These are phyloP conservation scores for Aporophyla nigra DNA, from an alignment of 2,888 invertebrate species.

Conservation along the genomic window DNA sequence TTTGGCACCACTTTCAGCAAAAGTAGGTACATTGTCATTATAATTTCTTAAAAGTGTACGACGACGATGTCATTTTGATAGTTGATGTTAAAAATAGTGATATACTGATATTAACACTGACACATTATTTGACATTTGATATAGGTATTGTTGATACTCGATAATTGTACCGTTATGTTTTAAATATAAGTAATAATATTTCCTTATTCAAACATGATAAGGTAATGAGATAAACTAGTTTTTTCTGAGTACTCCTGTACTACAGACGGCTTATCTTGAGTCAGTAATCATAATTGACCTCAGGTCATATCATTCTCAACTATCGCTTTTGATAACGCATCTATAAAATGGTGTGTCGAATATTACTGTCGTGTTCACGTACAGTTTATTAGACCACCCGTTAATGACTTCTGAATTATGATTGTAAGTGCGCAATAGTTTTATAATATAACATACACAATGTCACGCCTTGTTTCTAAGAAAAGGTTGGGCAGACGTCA, in stretches of 20 bases:
- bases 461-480: not conserved
- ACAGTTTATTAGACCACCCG: conserved; percentile 2
- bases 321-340: conserved; percentile 31
- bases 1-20: not conserved
- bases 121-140: conserved; percentile 26
- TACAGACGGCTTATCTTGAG: conserved; percentile 32
- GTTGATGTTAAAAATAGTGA: conserved; percentile 41
- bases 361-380: conserved; percentile 9
- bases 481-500: not conserved
- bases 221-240: conserved; percentile 21
- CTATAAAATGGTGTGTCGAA: conserved; percentile 2
- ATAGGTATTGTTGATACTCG: conserved; percentile 46
- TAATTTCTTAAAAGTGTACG: conserved; percentile 6
- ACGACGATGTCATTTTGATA: conserved; percentile 51
- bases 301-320: conserved; percentile 13
- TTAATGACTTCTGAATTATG: not conserved
- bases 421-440: conserved; percentile 5
- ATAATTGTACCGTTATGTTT: not conserved
- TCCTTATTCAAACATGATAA: conserved; percentile 51
- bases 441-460: not conserved
- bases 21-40: not conserved
- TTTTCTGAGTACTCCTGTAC: conserved; percentile 34
- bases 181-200: conserved; percentile 31
- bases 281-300: conserved; percentile 47
- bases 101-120: conserved; percentile 18